Evolutionary conservation across 2,888 invertebrate species (phyloP), one percentile per base, ranked within the genome.

Genomic region (Monoplex corrugatus): DNA sequence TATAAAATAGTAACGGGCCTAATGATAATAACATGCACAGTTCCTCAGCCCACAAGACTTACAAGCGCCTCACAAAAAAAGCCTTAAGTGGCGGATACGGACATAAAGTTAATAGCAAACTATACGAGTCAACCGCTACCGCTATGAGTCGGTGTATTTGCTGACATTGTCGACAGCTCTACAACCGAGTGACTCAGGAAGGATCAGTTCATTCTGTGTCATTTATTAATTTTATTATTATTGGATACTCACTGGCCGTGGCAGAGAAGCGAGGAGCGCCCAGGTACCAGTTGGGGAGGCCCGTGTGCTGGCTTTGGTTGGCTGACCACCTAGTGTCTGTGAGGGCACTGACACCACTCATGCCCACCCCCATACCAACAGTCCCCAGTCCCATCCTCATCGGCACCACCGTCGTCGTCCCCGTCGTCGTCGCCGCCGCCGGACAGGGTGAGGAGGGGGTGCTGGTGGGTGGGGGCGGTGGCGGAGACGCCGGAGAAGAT

Each of bases 241-340:
- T n/a, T n/a, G n/a, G 0, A 45, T 80, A 87, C 87, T 87, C 44
- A 87, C 87, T 87, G 80, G 43, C 57, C 3, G 78, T n/a, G n/a
- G 75, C 50, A 3, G 87, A 87, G 80, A 80, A 87, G 35, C 87
- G 78, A 19, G 87, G 78, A 10, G 45, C 57, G 23, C 87, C 75
- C 5, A 87, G 80, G 83, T 80, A 88, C 88, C 88, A 88, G 83
- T 40, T 83, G 83, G 88, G 68, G 28, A 88, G 82, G 10, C 78
- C 78, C 19, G 57, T 57, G 43, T 88, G 88, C 50, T 82, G 88
- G 2, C 82, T 16, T 68, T 88, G 88, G 45, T 88, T 88, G 16
- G 43, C 88, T 1, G 83, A 68, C 88, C 88, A 88, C 83, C 88
- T n/a, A 32, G 82, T 43, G 82, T 88, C 88, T 72, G 83, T 72